phyloP scores from a whole-genome alignment of 2,113 vertebrate genomes.

The Plectropomus leopardus region DNA sequence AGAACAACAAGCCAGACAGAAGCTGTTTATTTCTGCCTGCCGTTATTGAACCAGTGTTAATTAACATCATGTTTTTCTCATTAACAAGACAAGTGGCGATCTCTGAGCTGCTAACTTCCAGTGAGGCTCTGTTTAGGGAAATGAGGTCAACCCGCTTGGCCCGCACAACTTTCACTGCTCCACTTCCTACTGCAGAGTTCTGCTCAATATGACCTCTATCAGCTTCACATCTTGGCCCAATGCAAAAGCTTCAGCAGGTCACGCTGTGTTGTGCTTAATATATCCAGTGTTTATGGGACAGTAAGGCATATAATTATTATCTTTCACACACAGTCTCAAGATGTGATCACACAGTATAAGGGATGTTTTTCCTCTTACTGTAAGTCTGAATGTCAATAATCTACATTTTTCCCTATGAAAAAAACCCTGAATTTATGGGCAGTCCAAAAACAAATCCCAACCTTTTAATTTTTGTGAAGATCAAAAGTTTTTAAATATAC shows the following conservation, averaged over 20 bases:
- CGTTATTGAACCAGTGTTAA: constrained; percentile 45
- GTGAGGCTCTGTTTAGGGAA: constrained; percentile 39
- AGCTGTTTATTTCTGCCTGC: constrained; percentile 50
- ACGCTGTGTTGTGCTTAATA: background rate
- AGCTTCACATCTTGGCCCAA: background rate
- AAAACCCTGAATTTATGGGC: no score
- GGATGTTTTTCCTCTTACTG: no score
- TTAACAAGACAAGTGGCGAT: constrained; percentile 36
- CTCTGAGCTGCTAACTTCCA: constrained; percentile 18
- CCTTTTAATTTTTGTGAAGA: no score
- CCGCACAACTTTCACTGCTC: background rate
- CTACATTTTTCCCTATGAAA: no score
- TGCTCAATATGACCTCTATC: background rate
- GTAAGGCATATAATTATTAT: background rate
- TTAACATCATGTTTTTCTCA: constrained; percentile 42
- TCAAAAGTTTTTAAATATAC: no score
- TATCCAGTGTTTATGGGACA: background rate
- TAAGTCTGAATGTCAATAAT: no score
- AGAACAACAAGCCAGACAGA: constrained; percentile 13
- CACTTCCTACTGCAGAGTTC: background rate
- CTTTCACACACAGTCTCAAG: no score
- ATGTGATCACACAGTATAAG: no score
- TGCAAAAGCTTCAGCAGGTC: background rate
- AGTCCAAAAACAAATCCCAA: no score
- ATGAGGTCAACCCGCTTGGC: background rate